Conservation (phyloP, 2,113 vertebrate genomes). For the Rhynchomys soricoides region DNA sequence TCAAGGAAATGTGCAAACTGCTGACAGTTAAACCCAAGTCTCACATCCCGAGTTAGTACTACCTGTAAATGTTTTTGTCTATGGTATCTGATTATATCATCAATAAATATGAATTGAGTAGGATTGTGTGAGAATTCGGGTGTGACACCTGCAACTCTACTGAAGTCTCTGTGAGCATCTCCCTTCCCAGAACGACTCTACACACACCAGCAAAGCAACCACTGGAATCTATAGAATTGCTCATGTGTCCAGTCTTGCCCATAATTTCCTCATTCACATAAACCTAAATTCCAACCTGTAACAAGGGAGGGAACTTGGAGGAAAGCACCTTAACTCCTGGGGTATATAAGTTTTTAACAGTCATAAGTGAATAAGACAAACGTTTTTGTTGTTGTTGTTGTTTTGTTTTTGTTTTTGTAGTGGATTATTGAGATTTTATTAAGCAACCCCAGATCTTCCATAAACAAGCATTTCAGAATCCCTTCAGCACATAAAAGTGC, state of each 20-base stretch:
- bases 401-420: not conserved
- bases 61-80: not conserved
- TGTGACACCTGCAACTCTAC: not conserved
- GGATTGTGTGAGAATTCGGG: not conserved
- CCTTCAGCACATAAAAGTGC: not conserved
- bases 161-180: not conserved
- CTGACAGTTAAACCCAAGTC: not conserved
- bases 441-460: constrained; percentile 41
- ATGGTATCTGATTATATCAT: not conserved
- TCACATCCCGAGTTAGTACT: not conserved
- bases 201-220: not conserved
- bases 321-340: not conserved
- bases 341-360: not conserved
- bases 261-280: constrained; percentile 1
- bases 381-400: no score
- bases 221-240: not conserved
- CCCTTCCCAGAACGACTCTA: not conserved
- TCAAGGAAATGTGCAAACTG: not conserved
- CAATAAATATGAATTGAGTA: not conserved
- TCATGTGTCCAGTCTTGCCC: constrained; percentile 38
- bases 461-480: constrained; percentile 23
- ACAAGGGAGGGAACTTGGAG: not conserved
- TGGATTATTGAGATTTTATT: constrained; percentile 12
- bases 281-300: not conserved
- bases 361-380: not conserved